Conservation (phyloP, 2,888 invertebrate species). For the Euplexia lucipara region DNA sequence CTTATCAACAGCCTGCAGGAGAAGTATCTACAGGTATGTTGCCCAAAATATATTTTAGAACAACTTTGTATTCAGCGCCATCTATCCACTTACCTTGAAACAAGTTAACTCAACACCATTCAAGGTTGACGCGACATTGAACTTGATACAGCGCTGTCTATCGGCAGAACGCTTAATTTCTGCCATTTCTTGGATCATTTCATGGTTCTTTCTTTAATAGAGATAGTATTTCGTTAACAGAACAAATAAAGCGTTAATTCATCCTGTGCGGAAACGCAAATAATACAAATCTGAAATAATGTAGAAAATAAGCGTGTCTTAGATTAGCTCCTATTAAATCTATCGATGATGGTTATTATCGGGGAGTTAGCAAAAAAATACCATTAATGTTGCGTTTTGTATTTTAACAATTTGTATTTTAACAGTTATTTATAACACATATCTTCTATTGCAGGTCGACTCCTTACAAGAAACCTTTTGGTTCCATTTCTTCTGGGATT, state of each 20-base stretch:
- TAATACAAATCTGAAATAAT: background rate
- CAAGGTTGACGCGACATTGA: constrained; percentile 66
- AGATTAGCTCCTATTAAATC: constrained; percentile 9
- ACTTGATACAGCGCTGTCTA: constrained; percentile 77
- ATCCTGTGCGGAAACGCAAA: no score
- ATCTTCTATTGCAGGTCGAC: constrained; percentile 91
- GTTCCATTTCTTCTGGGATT: constrained; percentile 95
- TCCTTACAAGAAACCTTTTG: constrained; percentile 93
- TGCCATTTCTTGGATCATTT: background rate
- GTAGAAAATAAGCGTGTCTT: background rate
- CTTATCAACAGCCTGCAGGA: constrained; percentile 87
- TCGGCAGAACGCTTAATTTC: constrained; percentile 13
- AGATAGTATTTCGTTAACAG: no score
- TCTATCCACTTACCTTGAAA: constrained; percentile 69
- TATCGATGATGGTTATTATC: background rate
- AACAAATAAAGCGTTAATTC: no score
- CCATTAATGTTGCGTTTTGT: no score
- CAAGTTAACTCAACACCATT: constrained; percentile 46
- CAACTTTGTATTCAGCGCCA: constrained; percentile 68
- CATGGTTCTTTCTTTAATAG: no score
- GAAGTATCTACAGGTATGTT: constrained; percentile 92
- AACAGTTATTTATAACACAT: background rate
- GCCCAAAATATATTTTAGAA: background rate
- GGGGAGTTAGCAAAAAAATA: no score
- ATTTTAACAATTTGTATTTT: no score